phyloP scores from a whole-genome alignment of 2,113 vertebrate genomes.

The Melanerpes aurifrons region DNA sequence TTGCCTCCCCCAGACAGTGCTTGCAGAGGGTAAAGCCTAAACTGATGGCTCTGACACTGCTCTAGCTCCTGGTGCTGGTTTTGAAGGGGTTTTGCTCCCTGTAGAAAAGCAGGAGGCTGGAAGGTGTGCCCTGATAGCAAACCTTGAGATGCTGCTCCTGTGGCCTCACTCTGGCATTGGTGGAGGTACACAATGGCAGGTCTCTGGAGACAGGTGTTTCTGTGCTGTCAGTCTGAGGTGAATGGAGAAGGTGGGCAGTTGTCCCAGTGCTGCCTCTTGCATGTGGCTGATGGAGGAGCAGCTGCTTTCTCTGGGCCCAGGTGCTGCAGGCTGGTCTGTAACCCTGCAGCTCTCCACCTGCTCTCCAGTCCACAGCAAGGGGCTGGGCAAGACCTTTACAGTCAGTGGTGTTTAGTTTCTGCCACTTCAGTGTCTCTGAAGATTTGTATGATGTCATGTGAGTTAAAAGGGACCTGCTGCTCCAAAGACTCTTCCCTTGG shows the following conservation, averaged over 20 bases:
- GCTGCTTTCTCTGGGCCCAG: not conserved
- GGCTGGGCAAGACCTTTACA: not conserved
- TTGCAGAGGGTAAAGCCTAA: not conserved
- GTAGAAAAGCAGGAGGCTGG: not conserved
- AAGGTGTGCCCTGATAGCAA: not conserved
- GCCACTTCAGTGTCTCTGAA: not conserved
- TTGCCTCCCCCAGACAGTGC: no score
- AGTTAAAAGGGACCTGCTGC: not conserved
- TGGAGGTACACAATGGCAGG: not conserved
- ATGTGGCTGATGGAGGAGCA: not conserved
- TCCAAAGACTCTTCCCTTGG: not conserved
- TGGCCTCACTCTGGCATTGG: not conserved
- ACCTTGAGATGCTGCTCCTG: not conserved
- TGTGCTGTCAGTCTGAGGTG: not conserved
- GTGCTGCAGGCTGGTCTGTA: not conserved
- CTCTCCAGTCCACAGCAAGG: not conserved
- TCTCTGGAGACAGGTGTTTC: not conserved
- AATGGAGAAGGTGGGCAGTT: not conserved
- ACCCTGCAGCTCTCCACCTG: not conserved
- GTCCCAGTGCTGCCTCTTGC: not conserved
- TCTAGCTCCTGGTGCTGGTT: not conserved
- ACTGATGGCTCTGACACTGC: not conserved
- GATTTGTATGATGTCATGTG: not conserved
- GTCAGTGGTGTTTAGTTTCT: not conserved
- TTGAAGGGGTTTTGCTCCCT: not conserved